Evolutionary conservation across 2,797 vertebrate species (phyloP).

Genomic region (Leucoraja ocellata): DNA sequence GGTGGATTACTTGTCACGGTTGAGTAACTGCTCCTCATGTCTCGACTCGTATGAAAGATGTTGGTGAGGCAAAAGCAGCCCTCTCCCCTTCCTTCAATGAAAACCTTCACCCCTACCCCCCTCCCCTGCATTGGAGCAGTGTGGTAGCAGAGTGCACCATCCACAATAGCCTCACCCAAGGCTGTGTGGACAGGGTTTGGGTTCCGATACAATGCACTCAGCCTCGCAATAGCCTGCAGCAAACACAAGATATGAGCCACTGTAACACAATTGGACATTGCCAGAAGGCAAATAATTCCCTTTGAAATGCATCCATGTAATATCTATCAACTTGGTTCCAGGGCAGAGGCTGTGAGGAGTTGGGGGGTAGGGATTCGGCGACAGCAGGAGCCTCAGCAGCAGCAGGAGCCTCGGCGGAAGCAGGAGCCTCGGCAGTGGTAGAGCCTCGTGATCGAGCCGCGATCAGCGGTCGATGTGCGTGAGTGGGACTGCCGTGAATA

Average conservation of each 20-base stretch:
- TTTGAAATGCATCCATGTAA: not conserved
- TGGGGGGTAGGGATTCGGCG: not conserved
- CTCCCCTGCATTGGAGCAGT: not conserved
- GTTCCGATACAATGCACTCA: not conserved
- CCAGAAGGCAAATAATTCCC: not conserved
- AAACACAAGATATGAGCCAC: not conserved
- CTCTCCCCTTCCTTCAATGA: no score
- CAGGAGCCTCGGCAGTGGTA: no score
- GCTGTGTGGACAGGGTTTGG: not conserved
- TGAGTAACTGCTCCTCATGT: no score
- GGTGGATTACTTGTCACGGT: no score
- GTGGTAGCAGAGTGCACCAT: not conserved
- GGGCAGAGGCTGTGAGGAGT: not conserved
- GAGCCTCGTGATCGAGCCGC: no score
- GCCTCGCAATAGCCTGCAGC: not conserved
- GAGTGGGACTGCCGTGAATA: no score
- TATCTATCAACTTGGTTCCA: not conserved
- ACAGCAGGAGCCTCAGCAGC: no score
- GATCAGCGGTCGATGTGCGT: no score
- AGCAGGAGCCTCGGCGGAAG: no score
- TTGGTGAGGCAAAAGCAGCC: no score
- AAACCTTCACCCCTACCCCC: not conserved
- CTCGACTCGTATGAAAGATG: no score
- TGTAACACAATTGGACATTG: not conserved
- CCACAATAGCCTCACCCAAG: not conserved